A percentile compares a stretch with the other conserved stretches of the same genome.
Conservation (phyloP, 2,888 invertebrate genomes). For the Drosophila mettleri region DNA sequence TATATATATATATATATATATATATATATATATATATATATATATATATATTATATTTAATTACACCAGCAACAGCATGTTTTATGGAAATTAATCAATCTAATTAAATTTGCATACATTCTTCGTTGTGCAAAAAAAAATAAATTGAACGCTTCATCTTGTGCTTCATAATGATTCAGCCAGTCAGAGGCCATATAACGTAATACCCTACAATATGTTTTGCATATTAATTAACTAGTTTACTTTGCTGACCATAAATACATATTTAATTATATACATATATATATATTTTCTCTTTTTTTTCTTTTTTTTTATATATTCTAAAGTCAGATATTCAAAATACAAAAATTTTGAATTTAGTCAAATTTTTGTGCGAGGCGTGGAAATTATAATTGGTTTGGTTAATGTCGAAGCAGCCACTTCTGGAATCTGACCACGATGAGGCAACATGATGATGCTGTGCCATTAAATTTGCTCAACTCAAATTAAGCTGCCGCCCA, state of each 20-base stretch:
- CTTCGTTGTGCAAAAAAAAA: neutral
- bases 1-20: constrained; percentile 2
- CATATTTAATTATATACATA: too few species aligned
- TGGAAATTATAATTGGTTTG: neutral
- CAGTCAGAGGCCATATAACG: neutral
- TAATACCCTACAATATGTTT: neutral
- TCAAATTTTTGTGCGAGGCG: too few species aligned
- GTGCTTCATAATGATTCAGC: neutral
- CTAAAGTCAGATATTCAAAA: too few species aligned
- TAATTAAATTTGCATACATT: constrained; percentile 56
- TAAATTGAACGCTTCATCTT: too few species aligned
- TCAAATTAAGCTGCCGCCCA: constrained; percentile 61
- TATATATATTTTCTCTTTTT: too few species aligned
- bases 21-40: neutral
- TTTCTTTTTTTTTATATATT: neutral
- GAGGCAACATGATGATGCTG: constrained; percentile 9
- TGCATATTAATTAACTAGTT: neutral
- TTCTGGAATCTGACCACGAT: neutral
- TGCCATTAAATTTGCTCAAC: constrained; percentile 48
- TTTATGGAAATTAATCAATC: constrained; percentile 41
- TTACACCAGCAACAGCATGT: constrained; percentile 23
- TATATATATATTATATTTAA: constrained; percentile 15
- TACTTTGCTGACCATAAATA: too few species aligned
- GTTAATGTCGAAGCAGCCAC: neutral
- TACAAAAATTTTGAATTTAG: too few species aligned